Base-by-base conservation (phyloP, 2,797 vertebrate species). In the Callimico goeldii region DNA sequence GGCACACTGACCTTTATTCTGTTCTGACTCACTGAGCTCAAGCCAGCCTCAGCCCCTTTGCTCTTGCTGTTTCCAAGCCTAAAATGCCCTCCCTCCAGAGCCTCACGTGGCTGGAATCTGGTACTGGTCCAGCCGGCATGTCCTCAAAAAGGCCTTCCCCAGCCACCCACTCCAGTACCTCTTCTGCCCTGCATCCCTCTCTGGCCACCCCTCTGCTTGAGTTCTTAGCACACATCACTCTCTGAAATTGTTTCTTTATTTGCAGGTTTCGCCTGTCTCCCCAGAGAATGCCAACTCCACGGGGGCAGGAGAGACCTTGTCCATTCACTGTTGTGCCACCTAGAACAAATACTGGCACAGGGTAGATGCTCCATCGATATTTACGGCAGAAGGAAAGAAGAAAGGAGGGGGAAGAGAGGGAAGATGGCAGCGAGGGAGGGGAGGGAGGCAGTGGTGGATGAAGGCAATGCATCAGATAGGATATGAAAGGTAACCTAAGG, bases 401-500 rank as follows among this genome's bases (percentile, higher is more conserved):
- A 64, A 36, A 70, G 55, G 17, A 43, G 6, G 30, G 28, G 11
- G 33, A 39, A 39, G 2, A 22, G 11, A 41, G 26, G 24, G 19
- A 14, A 28, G 13, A 57, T 0, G 1, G 30, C 3, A 22, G 41
- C 19, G 11, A 67, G 43, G 6, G 1, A 43, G 67, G 12, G n/a
- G 30, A n/a, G 9, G 1, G 43, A 46, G 58, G 20, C n/a, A 12
- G 20, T 1, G 28, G 41, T 0, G 43, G 19, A n/a, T 7, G 30
- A 75, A 64, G n/a, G 36, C 10, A 33, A 30, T 0, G 0, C 2
- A 1, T 41, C 67, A 12, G 19, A 33, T 4, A n/a, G 52, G 50
- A 9, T 5, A 26, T 26, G 22, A 7, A 22, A 77, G 91, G 50
- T 28, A 24, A 46, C 20, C 64, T 50, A 36, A 24, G 19, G n/a